A percentile compares a stretch with the other conserved stretches of the same genome.
Conservation (phyloP, 2,113 vertebrate genomes). For the Pelobates fuscus region DNA sequence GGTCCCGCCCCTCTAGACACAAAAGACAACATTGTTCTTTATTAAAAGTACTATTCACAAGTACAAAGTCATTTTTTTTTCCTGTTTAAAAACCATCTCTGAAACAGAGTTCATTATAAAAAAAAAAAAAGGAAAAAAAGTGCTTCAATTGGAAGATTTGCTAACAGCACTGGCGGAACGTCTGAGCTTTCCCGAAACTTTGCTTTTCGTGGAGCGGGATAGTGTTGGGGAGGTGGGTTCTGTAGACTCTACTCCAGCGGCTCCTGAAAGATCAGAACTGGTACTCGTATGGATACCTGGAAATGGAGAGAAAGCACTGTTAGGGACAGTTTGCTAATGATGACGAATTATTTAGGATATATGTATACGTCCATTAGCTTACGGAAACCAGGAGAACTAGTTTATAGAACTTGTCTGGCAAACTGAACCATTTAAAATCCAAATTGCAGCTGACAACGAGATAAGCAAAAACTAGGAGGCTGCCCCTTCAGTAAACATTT, state of each 20-base stretch:
- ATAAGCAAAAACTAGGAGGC: too few relatives aligned
- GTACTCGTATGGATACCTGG: constrained; percentile 78
- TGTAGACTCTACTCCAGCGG: constrained; percentile 54
- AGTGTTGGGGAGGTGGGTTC: constrained; percentile 70
- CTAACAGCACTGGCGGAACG: constrained; percentile 72
- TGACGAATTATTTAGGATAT: too few relatives aligned
- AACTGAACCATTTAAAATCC: too few relatives aligned
- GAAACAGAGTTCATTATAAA: neutral
- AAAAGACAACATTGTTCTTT: constrained; percentile 37
- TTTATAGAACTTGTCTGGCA: too few relatives aligned
- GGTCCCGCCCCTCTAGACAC: constrained; percentile 47
- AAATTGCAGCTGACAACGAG: too few relatives aligned
- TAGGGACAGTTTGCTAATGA: neutral
- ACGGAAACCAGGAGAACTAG: too few relatives aligned
- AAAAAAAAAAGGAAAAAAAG: constrained; percentile 3
- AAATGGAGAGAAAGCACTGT: constrained; percentile 46
- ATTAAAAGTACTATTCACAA: neutral
- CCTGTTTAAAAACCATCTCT: constrained; percentile 36
- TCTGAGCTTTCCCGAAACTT: constrained; percentile 68
- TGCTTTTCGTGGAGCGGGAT: constrained; percentile 67
- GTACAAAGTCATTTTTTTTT: neutral
- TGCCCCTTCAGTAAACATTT: too few relatives aligned
- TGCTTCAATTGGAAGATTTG: constrained; percentile 71
- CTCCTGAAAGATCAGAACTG: constrained; percentile 63
- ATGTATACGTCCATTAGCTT: too few relatives aligned